Evolutionary conservation across 2,888 invertebrate genomes (phyloP), one percentile per base, ranked within the genome.

Genomic region (Napeogenes sylphis): DNA sequence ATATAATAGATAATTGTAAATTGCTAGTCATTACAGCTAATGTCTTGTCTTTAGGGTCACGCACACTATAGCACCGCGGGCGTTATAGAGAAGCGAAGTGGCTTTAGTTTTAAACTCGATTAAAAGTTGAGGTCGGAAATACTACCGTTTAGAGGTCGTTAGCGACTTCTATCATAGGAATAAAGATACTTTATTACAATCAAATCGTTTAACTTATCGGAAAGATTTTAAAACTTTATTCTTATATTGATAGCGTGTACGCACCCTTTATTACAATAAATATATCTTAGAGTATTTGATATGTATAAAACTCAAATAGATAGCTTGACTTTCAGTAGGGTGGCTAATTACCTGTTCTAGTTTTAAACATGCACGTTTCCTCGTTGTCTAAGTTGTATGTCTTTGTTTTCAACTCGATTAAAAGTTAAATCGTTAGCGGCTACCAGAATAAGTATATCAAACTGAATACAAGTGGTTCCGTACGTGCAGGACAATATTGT

Each of bases 41-140:
- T 70, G 71, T 68, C 61, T 33, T 58, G 69, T 70, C 71, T 71
- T 69, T 63, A 64, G 70, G 67, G 71, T 68, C 59, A 59, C 62
- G 57, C 64, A 67, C 53, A 65, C 61, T 57, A 60, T 58, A 54
- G 65, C 65, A 65, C 65, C 59, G 63, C 55, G 51, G 58, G 57
- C 47, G 55, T 55, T 63, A 63, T 64, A 66, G 65, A 64, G 64
- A 63, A 57, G 55, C 64, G 63, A 63, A 57, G 73, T 78, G 77
- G 60, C 82, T 81, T 83, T 86, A 84, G 86, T 85, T 84, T 76
- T 66, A 73, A 72, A 73, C 70, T 72, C 69, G 70, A 73, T 72
- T 73, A 71, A 67, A 73, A 72, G 67, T 73, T 70, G 66, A 64
- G 62, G 56, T 62, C 66, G 56, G 62, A 68, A 82, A 84, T 82